A percentile compares a stretch with the other conserved stretches of the same genome.
Conservation (phyloP, 1,140 invertebrate genomes). For the Zaprionus gabonicus region DNA sequence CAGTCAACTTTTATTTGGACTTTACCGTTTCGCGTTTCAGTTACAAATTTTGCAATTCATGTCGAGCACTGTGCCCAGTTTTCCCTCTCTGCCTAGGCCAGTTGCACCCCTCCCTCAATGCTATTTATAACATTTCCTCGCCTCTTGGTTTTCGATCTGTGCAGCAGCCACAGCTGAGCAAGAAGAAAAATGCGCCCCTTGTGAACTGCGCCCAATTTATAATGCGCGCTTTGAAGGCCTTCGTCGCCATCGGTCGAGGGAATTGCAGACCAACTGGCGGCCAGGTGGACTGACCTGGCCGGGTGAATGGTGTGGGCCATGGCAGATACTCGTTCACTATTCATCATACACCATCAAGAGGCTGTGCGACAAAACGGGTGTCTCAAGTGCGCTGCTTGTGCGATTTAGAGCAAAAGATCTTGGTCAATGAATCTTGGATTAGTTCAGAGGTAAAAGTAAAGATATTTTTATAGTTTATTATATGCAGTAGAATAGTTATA, state of each 20-base stretch:
- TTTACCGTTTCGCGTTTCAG: conserved; percentile 58
- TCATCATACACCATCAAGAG: conserved; percentile 1
- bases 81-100: conserved; percentile 26
- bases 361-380: neutral
- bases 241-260: conserved; percentile 15
- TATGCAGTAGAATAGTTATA: no score
- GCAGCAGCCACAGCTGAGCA: conserved; percentile 24
- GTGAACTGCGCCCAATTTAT: conserved; percentile 53
- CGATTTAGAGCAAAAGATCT: neutral
- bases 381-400: conserved; percentile 3
- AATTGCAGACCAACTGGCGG: conserved; percentile 9
- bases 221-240: conserved; percentile 51
- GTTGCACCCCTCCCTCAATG: conserved; percentile 26
- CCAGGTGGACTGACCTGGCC: neutral
- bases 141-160: conserved; percentile 37
- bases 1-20: conserved; percentile 35
- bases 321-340: conserved; percentile 14
- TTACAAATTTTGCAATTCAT: conserved; percentile 65
- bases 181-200: conserved; percentile 50
- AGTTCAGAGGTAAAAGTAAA: neutral
- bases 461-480: no score
- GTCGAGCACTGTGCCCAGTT: conserved; percentile 38
- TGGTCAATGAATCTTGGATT: neutral
- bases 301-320: conserved; percentile 15
- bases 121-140: conserved; percentile 41